Evolutionary conservation across 2,888 invertebrate genomes (phyloP), one percentile per base, ranked within the genome.

Genomic region (Phyllotreta striolata): DNA sequence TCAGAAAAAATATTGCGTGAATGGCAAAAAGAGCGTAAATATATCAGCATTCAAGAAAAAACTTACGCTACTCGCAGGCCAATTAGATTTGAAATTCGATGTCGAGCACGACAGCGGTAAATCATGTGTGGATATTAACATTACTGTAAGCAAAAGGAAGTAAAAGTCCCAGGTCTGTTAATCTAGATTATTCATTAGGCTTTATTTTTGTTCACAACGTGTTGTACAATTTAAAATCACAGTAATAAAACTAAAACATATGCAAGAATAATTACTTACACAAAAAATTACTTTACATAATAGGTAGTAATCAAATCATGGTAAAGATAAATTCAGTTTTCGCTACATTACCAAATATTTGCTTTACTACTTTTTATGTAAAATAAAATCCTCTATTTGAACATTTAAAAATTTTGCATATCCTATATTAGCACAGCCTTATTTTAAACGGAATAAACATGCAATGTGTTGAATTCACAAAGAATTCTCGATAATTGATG

Each of bases 101-200:
- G 74, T 81, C 37, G 74, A 74, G 10, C 83, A 83, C 62, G 84
- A 84, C 63, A 80, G 79, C 57, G 84, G 84, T 64, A 78, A 78
- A 74, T 62, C 69, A 35, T 71, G 73, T 51, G 47, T 35, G 8
- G 55, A 51, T 14, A 12, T 54, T 6, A 43, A n/a, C n/a, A 8
- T 46, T 24, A 58, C 46, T n/a, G 44, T 58, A 1, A 41, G 43
- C 37, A 63, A 57, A 43, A 51, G 49, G 4, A 24, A 24, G 24
- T 24, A 24, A 24, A 24, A 24, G 24, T 24, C 4, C 24, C 24
- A 24, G 24, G 24, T 24, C 4, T 24, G 4, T 38, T 63, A 49
- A 58, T 44, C 13, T 39, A 38, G 6, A 38, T 52, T 14, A 14
- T 52, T 35, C 9, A 14, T 9, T 51, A 51, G 12, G 7, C 2